phyloP scores from a whole-genome alignment of 2,888 invertebrate genomes.

The Ceramica pisi region DNA sequence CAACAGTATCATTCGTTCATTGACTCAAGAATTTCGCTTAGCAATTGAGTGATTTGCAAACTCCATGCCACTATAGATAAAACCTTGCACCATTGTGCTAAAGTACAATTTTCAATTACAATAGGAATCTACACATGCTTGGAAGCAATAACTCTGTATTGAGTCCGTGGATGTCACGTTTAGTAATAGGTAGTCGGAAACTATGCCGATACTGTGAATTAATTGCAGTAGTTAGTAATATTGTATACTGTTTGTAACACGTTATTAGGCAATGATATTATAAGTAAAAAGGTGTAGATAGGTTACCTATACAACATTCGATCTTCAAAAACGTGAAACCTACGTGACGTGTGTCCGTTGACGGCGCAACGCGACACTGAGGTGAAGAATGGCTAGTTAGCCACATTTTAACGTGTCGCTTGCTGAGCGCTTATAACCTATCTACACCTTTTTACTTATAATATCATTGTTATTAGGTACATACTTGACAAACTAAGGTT shows the following conservation, averaged over 20 bases:
- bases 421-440: too few relatives aligned
- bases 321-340: too few relatives aligned
- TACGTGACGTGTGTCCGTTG: too few relatives aligned
- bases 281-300: too few relatives aligned
- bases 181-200: slow-evolving; percentile 57
- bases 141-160: slow-evolving; percentile 64
- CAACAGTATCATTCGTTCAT: slow-evolving; percentile 33
- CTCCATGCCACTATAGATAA: neutral
- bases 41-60: slow-evolving; percentile 47
- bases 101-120: slow-evolving; percentile 15
- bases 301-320: too few relatives aligned
- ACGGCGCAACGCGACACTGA: too few relatives aligned
- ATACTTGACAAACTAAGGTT: slow-evolving; percentile 13
- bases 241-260: slow-evolving; percentile 39
- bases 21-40: slow-evolving; percentile 49
- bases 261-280: too few relatives aligned
- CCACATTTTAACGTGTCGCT: too few relatives aligned
- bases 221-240: slow-evolving; percentile 60
- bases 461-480: too few relatives aligned
- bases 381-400: too few relatives aligned
- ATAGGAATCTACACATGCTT: slow-evolving; percentile 54
- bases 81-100: slow-evolving; percentile 9
- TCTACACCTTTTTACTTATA: too few relatives aligned
- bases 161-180: slow-evolving; percentile 66
- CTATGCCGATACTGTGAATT: slow-evolving; percentile 64